A percentile compares a stretch with the other conserved stretches of the same genome.
Conservation (phyloP, 2,797 vertebrate genomes). For the Phalanger gymnotis region DNA sequence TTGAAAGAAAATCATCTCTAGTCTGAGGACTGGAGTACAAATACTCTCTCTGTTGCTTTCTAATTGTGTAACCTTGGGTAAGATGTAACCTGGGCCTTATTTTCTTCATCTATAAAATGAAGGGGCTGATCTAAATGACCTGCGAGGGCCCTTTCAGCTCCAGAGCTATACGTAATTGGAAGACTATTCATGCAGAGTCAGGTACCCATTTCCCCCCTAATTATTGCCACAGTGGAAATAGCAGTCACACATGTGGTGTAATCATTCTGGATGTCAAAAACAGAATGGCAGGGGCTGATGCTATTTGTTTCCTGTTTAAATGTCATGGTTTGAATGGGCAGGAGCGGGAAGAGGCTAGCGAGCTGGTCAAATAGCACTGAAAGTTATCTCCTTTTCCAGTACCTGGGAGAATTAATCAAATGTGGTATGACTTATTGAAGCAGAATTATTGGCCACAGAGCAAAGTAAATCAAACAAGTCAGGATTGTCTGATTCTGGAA, state of each 20-base stretch:
- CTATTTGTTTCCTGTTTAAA: conserved; percentile 69
- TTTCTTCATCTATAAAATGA: not conserved
- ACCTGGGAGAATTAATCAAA: conserved; percentile 72
- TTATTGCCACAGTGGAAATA: conserved; percentile 57
- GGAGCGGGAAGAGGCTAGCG: conserved; percentile 48
- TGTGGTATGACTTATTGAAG: conserved; percentile 58
- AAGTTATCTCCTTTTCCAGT: conserved; percentile 43
- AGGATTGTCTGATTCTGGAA: conserved; percentile 58
- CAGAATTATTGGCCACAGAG: conserved; percentile 53
- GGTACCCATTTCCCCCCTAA: conserved; percentile 15
- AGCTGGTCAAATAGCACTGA: conserved; percentile 40
- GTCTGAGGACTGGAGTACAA: not conserved
- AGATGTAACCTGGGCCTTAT: not conserved
- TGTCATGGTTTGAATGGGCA: conserved; percentile 58
- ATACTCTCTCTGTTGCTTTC: not conserved
- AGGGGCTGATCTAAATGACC: not conserved
- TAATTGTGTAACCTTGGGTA: not conserved
- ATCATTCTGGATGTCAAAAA: conserved; percentile 71
- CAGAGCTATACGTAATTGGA: not conserved
- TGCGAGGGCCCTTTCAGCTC: not conserved
- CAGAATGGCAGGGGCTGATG: conserved; percentile 58
- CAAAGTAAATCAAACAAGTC: conserved; percentile 61
- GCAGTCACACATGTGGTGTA: conserved; percentile 60
- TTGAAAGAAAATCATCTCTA: not conserved
- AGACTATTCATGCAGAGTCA: conserved; percentile 34